Conservation (phyloP, 1,140 invertebrate species). For the Dreissena rostriformis region DNA sequence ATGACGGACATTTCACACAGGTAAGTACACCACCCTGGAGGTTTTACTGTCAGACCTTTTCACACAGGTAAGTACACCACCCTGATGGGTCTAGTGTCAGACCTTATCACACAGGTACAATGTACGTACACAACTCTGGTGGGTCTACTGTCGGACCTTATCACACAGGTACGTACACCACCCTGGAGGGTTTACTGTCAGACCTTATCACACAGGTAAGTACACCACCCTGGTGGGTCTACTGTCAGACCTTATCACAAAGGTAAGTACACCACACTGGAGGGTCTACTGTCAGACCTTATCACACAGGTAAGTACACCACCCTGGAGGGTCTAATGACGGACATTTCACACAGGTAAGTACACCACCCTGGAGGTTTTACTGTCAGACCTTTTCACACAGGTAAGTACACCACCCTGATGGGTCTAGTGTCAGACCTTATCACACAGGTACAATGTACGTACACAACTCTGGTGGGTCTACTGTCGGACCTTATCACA, state of each 20-base stretch:
- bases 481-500: constrained; percentile 90
- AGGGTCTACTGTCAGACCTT: constrained; percentile 87
- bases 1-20: constrained; percentile 82
- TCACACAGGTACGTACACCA: constrained; percentile 93
- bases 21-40: constrained; percentile 57
- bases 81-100: constrained; percentile 89
- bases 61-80: constrained; percentile 95
- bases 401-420: constrained; percentile 66
- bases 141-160: not conserved
- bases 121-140: constrained; percentile 60
- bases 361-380: constrained; percentile 97
- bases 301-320: constrained; percentile 77
- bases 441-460: not conserved
- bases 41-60: not conserved
- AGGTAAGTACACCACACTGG: constrained; percentile 97
- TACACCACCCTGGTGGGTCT: not conserved
- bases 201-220: constrained; percentile 81
- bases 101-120: constrained; percentile 81
- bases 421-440: not conserved
- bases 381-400: constrained; percentile 82
- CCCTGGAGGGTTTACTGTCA: constrained; percentile 91
- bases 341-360: constrained; percentile 85
- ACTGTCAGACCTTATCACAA: not conserved
- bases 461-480: constrained; percentile 78
- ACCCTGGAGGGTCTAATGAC: not conserved